Evolutionary conservation across 2,797 vertebrate species (phyloP), one percentile per base, ranked within the genome.

Genomic region (Cebuella pygmaea): DNA sequence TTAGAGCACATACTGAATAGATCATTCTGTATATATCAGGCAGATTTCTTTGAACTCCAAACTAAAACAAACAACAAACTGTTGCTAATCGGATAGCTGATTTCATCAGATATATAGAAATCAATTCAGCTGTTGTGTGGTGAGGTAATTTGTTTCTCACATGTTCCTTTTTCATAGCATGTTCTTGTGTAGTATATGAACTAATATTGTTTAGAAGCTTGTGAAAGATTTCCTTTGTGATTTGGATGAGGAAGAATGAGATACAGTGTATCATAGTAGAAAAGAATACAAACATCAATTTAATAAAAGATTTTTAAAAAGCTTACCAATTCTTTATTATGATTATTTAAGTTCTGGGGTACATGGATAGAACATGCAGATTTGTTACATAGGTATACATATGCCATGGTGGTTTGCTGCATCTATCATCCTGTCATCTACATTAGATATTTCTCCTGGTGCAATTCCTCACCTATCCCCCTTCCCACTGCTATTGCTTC

Each of bases 171-270:
- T 46, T 50, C 46, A 50, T 82, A 72, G 24, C 15, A 74, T 91
- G 48, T 59, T 91, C 19, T 88, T 80, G 5, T 80, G 7, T 4
- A 90, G 11, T 86, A 30, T 81, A 33, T 41, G 50, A 82, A 22
- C 30, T 87, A 50, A 44, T 76, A 70, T 13, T 90, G 89, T 61
- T 76, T 44, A 84, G 50, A 93, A 86, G 17, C 24, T 88, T 84
- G 27, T 39, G 2, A 24, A 44, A 57, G 83, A 57, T 93, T 52
- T 89, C 86, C 72, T 84, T 92, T 86, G 57, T 90, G 67, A 50
- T 92, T 92, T 92, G 52, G 17, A 61, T 94, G 24, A 94, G n/a
- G 84, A 87, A 87, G 39, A 76, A 88, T 86, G 59, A 86, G 55
- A 19, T 36, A 70, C 19, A 79, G n/a, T 94, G 46, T 27, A 36